Conservation (phyloP, 1,140 invertebrate genomes). For the Antheraea pernyi region DNA sequence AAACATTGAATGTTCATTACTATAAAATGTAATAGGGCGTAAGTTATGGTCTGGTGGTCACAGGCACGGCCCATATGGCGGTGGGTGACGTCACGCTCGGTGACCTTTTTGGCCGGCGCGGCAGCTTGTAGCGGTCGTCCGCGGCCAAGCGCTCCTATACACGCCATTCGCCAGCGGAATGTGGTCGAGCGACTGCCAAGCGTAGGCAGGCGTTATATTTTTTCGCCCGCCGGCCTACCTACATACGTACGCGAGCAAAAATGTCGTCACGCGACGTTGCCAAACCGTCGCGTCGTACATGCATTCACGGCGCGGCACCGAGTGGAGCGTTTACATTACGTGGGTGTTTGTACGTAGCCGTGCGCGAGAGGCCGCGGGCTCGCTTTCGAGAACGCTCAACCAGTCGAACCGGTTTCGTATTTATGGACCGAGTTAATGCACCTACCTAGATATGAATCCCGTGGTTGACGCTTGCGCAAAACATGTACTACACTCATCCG, state of each 20-base stretch:
- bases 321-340: conserved; percentile 54
- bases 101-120: conserved; percentile 71
- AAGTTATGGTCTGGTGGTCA: conserved; percentile 44
- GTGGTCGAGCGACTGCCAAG: conserved; percentile 71
- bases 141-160: conserved; percentile 47
- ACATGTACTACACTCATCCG: conserved; percentile 35
- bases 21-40: conserved; percentile 48
- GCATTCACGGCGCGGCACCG: conserved; percentile 44
- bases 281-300: conserved; percentile 63
- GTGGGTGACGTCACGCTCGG: conserved; percentile 63
- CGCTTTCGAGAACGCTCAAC: conserved; percentile 75
- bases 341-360: conserved; percentile 62
- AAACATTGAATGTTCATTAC: conserved; percentile 49
- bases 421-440: conserved; percentile 74
- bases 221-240: conserved; percentile 76
- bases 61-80: conserved; percentile 67
- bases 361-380: conserved; percentile 64
- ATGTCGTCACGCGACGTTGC: conserved; percentile 80
- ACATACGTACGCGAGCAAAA: conserved; percentile 78
- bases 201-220: conserved; percentile 78
- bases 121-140: conserved; percentile 37
- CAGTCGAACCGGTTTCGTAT: conserved; percentile 73
- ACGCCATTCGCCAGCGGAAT: conserved; percentile 61
- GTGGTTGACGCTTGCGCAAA: conserved; percentile 69
- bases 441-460: conserved; percentile 71